Evolutionary conservation across 2,888 invertebrate species (phyloP), one percentile per base, ranked within the genome.

Genomic region (Andrena fulva): DNA sequence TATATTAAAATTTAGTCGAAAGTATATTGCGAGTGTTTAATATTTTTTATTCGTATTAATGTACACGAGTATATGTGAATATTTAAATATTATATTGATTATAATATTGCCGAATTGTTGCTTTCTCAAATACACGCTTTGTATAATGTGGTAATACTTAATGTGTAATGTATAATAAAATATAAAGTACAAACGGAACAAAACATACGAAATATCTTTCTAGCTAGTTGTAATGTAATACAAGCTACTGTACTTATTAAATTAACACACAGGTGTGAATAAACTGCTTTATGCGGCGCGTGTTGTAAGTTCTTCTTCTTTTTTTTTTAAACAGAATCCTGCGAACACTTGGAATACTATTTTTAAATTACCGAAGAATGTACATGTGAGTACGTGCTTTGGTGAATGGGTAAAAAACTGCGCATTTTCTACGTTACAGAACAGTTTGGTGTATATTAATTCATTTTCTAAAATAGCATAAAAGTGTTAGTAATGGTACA

Each of bases 201-300:
- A 67, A 60, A 16, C 12, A 31, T 42, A 33, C 48, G 48, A 56
- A 71, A 75, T 71, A 70, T 82, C 68, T 73, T 80, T 63, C 42
- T 52, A 20, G 12, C 35, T 56, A 75, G 52, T 24, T 27, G 60
- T 56, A 69, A 67, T 60, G 31, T 54, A 66, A 54, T 64, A 29
- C 31, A 59, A 70, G 27, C 64, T 76, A 48, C 20, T 52, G 8
- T 67, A 70, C 84, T 81, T 84, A 85, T 85, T 84, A 62, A 68
- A 78, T 85, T 85, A 85, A 67, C 85, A 52, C 54, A 6, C 42
- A 29, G 35, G 35, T 63, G 85, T 50, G 54, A 85, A 84, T 82
- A 67, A 77, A 82, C 35, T 67, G 62, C 50, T 77, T 62, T 66
- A 60, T 74, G 60, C 35, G 56, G 20, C 52, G n/a, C 60, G 67